Base-by-base conservation (phyloP, 2,797 vertebrate genomes). In the Stomatorhinus walkeri region DNA sequence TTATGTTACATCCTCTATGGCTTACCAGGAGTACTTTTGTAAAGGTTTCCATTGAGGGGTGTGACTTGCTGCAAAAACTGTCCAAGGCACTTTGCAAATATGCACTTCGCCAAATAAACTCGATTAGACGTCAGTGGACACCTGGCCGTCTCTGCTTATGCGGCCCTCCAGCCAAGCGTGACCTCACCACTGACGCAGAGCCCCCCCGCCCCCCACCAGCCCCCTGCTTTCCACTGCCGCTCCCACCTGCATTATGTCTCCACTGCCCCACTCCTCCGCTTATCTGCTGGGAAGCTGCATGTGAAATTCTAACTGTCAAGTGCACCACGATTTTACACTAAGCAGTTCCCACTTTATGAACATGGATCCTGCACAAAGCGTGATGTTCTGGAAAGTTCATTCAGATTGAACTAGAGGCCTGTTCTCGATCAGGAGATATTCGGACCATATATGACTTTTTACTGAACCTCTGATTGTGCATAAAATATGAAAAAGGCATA, bases 11-110 rank as follows among this genome's bases (percentile, higher is more conserved):
- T 36, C 68, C 28, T 72, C 68, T 36, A 72, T 16, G 10, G 28
- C 64, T 68, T 16, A 36, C 14, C 68, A 36, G 68, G 68, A 36
- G 68, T 72, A 16, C 68, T 36, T 36, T 14, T 36, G 28, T 36
- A 72, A 72, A 72, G 68, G 68, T 72, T 36, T 72, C 12, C 28
- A 36, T 4, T 14, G 64, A 28, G 22, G 28, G 64, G 54, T n/a
- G n/a, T 12, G 28, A 72, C 28, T 72, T 32, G 64, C 64, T 68
- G 28, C 64, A 72, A 72, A 72, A 72, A 72, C 64, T 6, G 64
- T 72, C 64, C 64, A 72, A 72, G 28, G 28, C 64, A 68, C 64
- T 68, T 84, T 84, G 40, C 46, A 84, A 84, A 84, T 24, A 84
- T 22, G 81, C 46, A 84, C n/a, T 84, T 84, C 14, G 24, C 48